Evolutionary conservation across 30 jellyfish, hydroid and myxozoan genomes (phyloP).

Genomic region (Hydractinia echinata): DNA sequence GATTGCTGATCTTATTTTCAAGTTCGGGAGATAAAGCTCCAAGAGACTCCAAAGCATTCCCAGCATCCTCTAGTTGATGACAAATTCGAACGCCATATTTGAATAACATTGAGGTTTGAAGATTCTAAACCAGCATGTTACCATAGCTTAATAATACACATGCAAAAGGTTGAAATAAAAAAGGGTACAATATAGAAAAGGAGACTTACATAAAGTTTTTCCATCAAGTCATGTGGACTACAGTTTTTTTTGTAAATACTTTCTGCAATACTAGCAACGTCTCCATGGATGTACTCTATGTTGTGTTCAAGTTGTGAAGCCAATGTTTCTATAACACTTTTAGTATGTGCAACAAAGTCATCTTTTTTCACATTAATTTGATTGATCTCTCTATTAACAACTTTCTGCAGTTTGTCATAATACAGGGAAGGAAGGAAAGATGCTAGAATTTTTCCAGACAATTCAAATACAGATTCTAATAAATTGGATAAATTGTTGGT

Average conservation of each 20-base stretch:
- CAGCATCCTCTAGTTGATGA: constrained; percentile 40
- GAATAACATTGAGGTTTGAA: constrained; percentile 32
- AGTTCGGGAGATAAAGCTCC: constrained; percentile 15
- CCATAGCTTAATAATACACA: neutral
- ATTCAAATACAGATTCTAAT: too few species aligned
- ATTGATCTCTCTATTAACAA: neutral
- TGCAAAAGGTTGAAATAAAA: neutral
- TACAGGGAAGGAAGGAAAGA: too few species aligned
- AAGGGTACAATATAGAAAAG: neutral
- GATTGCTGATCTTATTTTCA: constrained; percentile 44
- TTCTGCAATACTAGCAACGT: constrained; percentile 40
- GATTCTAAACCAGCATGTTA: constrained; percentile 22
- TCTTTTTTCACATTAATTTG: neutral
- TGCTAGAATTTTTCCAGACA: too few species aligned
- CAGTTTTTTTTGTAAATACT: constrained; percentile 48
- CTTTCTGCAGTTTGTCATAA: neutral
- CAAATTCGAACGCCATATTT: constrained; percentile 24
- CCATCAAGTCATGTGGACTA: constrained; percentile 85
- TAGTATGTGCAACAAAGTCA: neutral
- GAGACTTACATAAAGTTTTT: constrained; percentile 42
- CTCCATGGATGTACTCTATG: constrained; percentile 43
- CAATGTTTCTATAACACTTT: neutral
- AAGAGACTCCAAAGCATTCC: constrained; percentile 38
- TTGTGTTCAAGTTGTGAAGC: constrained; percentile 30
- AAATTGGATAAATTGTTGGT: too few species aligned